A percentile compares a stretch with the other conserved stretches of the same genome.
These are phyloP conservation scores for Lasiurus cinereus DNA, from an alignment of 2,113 vertebrate genomes.

Conservation along the genomic window DNA sequence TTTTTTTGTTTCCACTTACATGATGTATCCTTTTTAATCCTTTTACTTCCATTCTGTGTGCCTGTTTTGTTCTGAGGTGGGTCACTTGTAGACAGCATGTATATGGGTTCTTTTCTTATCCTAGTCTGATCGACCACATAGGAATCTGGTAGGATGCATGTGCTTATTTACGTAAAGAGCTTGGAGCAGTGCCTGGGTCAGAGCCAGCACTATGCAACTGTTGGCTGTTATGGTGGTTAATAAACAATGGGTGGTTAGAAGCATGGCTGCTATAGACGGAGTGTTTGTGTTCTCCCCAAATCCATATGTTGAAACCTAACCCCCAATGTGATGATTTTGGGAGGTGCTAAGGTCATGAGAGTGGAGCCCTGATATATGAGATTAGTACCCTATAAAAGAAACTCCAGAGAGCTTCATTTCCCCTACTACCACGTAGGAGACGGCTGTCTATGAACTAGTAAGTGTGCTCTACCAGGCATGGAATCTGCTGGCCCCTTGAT, in stretches of 20 bases:
- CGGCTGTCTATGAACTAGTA: not conserved
- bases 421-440: not conserved
- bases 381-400: not conserved
- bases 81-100: too few relatives aligned
- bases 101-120: not conserved
- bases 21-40: not conserved
- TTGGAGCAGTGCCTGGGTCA: not conserved
- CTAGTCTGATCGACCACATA: not conserved
- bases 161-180: not conserved
- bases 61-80: not conserved
- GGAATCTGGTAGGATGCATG: not conserved
- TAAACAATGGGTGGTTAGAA: not conserved
- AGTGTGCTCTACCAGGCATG: not conserved
- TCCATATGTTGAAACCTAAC: not conserved
- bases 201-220: not conserved
- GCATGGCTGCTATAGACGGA: not conserved
- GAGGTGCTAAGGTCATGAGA: not conserved
- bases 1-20: not conserved
- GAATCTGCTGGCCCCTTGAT: not conserved
- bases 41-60: not conserved
- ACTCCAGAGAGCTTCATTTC: not conserved
- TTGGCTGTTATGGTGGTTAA: not conserved
- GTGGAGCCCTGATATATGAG: not conserved
- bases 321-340: not conserved
- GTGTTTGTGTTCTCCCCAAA: not conserved